phyloP scores from a whole-genome alignment of 2,888 invertebrate species.

The Zygogramma bicolorata region DNA sequence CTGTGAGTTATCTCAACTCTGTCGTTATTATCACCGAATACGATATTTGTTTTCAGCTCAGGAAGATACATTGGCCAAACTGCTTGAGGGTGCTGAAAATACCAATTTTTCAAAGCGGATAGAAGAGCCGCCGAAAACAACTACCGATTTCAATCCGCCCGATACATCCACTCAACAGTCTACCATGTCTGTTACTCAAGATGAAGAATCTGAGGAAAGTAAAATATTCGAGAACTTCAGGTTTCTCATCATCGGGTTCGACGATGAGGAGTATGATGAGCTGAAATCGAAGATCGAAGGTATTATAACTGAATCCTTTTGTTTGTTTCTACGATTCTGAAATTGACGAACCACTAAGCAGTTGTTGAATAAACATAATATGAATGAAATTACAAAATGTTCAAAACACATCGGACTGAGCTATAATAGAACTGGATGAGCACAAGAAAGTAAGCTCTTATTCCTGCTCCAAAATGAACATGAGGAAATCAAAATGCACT shows the following conservation, averaged over 20 bases:
- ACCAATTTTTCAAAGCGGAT: slow-evolving; percentile 33
- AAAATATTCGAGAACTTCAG: slow-evolving; percentile 50
- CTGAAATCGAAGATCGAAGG: slow-evolving; percentile 69
- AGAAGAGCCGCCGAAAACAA: slow-evolving; percentile 16
- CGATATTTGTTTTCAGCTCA: slow-evolving; percentile 1
- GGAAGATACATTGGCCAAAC: slow-evolving; percentile 57
- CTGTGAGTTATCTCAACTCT: slow-evolving; percentile 9
- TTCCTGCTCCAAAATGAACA: too few species aligned
- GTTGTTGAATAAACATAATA: too few species aligned
- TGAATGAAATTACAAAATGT: too few species aligned
- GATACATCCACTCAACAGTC: slow-evolving; percentile 45
- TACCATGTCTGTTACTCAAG: slow-evolving; percentile 35
- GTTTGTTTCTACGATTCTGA: background rate
- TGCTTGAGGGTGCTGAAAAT: slow-evolving; percentile 48
- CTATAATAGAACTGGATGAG: too few species aligned
- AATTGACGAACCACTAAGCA: too few species aligned
- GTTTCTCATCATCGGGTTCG: slow-evolving; percentile 66
- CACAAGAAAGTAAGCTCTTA: too few species aligned
- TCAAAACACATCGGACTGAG: too few species aligned
- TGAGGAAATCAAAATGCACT: too few species aligned
- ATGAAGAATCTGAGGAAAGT: slow-evolving; percentile 35
- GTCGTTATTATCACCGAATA: background rate
- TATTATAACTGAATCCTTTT: background rate
- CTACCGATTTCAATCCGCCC: slow-evolving; percentile 31
- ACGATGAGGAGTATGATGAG: slow-evolving; percentile 64